Conservation (phyloP, 92 coral and sea anemone genomes). For the Phymanthus crucifer region DNA sequence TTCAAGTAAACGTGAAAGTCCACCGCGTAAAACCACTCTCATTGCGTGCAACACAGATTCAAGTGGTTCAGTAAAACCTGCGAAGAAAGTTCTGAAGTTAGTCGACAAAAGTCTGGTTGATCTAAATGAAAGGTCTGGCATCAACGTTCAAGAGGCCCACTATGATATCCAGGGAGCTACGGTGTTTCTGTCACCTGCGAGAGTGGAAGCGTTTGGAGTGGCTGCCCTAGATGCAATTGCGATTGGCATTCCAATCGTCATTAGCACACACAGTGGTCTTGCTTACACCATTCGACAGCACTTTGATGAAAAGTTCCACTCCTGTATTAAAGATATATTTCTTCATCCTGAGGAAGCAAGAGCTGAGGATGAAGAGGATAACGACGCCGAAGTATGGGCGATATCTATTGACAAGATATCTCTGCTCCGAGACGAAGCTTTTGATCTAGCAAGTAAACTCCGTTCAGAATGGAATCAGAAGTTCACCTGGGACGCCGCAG, state of each 20-base stretch:
- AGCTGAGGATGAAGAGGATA: constrained; percentile 20
- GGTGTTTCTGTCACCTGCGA: constrained; percentile 36
- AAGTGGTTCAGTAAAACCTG: constrained; percentile 2
- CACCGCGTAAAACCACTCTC: constrained; percentile 16
- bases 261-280: constrained; percentile 41
- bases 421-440: constrained; percentile 43
- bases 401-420: constrained; percentile 40
- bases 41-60: constrained; percentile 28
- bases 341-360: constrained; percentile 8
- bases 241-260: constrained; percentile 39
- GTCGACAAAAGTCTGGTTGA: constrained; percentile 18
- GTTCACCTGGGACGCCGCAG: constrained; percentile 58
- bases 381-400: constrained; percentile 46
- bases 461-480: constrained; percentile 49
- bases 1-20: constrained; percentile 10
- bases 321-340: constrained; percentile 23
- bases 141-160: constrained; percentile 15
- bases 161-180: constrained; percentile 48
- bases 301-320: constrained; percentile 32
- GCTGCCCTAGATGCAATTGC: constrained; percentile 53
- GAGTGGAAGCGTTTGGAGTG: constrained; percentile 47
- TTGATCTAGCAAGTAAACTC: constrained; percentile 34
- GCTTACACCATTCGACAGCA: constrained; percentile 30
- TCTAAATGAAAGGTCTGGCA: neutral
- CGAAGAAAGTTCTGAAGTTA: constrained; percentile 10